Conservation (phyloP, 2,888 invertebrate genomes). For the Tetragnatha montana region DNA sequence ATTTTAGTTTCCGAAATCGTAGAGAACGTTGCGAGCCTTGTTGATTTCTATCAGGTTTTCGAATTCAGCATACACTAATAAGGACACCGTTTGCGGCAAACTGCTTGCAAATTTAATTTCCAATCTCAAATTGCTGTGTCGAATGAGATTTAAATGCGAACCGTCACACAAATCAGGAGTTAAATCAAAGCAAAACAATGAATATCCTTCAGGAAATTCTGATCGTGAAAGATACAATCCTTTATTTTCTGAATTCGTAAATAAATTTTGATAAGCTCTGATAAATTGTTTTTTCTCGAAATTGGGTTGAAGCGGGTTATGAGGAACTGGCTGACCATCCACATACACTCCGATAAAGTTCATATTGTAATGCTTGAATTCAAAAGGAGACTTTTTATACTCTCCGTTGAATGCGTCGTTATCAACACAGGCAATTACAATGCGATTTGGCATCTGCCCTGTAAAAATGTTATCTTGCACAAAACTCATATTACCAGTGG, state of each 20-base stretch:
- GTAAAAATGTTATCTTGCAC: slow-evolving; percentile 74
- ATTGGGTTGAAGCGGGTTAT: slow-evolving; percentile 49
- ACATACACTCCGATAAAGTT: slow-evolving; percentile 69
- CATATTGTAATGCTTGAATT: slow-evolving; percentile 72
- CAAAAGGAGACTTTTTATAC: slow-evolving; percentile 72
- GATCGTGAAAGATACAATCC: slow-evolving; percentile 71
- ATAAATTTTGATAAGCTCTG: slow-evolving; percentile 73
- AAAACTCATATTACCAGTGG: slow-evolving; percentile 72
- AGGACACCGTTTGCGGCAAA: slow-evolving; percentile 72
- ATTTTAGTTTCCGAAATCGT: slow-evolving; percentile 42
- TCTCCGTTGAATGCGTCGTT: slow-evolving; percentile 72
- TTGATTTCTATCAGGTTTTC: slow-evolving; percentile 74
- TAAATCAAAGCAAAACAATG: slow-evolving; percentile 73
- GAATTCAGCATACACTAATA: slow-evolving; percentile 73
- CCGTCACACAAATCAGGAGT: slow-evolving; percentile 72
- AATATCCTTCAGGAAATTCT: slow-evolving; percentile 67
- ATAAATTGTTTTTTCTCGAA: slow-evolving; percentile 56
- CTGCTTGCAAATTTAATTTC: slow-evolving; percentile 72
- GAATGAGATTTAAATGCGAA: slow-evolving; percentile 56
- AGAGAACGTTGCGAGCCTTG: slow-evolving; percentile 20
- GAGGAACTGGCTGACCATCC: slow-evolving; percentile 73
- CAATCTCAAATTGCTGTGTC: slow-evolving; percentile 72
- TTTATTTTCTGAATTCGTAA: slow-evolving; percentile 71
- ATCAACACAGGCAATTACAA: slow-evolving; percentile 74
- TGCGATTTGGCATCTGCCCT: slow-evolving; percentile 74